Evolutionary conservation across 2,797 vertebrate genomes (phyloP).

Genomic region (Brachymystax lenok): DNA sequence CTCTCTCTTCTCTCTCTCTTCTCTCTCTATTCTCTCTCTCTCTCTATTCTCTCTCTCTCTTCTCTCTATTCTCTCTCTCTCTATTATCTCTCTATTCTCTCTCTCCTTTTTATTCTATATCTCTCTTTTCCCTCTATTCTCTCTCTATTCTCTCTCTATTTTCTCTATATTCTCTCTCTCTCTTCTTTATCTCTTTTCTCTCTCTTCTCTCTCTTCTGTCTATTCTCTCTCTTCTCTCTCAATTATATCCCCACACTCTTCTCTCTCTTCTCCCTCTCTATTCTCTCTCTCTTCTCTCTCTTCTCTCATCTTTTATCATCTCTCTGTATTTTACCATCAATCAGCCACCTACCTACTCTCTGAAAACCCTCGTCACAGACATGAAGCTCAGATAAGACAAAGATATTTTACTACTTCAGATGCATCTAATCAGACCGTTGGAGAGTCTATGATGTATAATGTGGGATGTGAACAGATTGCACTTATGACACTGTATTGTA

Average conservation of each 20-base stretch:
- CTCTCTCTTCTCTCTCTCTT: too few species aligned
- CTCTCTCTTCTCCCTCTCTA: constrained; percentile 14
- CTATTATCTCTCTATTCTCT: constrained; percentile 17
- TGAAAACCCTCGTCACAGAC: constrained; percentile 40
- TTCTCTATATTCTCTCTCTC: too few species aligned
- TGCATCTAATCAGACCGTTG: not conserved
- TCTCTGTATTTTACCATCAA: constrained; percentile 61
- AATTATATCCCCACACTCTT: fast-evolving
- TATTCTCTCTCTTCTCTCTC: too few species aligned
- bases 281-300: constrained; percentile 49
- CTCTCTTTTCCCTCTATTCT: constrained; percentile 59
- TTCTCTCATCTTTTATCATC: constrained; percentile 65
- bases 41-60: constrained; percentile 49
- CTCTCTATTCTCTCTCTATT: too few species aligned
- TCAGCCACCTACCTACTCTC: constrained; percentile 54
- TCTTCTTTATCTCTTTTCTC: too few species aligned
- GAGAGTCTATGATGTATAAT: not conserved
- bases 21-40: too few species aligned
- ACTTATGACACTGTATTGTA: not conserved
- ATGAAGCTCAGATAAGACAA: constrained; percentile 53
- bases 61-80: constrained; percentile 45
- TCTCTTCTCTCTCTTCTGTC: too few species aligned
- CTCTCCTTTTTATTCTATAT: constrained; percentile 56
- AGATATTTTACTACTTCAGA: constrained; percentile 21
- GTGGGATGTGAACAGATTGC: not conserved